Evolutionary conservation across 2,888 invertebrate genomes (phyloP), one percentile per base, ranked within the genome.

Genomic region (Fissipunctia ypsillon): DNA sequence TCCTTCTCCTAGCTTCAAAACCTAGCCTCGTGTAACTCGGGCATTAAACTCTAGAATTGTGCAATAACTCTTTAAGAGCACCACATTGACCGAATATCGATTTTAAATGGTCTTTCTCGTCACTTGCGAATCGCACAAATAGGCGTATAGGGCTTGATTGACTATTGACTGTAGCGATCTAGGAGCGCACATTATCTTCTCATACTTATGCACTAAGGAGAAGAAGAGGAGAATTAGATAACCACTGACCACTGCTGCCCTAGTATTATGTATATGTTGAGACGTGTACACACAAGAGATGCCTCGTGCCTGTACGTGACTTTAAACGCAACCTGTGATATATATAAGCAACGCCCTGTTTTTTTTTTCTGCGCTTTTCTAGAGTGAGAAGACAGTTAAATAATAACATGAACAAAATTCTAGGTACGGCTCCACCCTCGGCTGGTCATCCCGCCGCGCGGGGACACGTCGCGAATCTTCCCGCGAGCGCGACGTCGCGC

Each of bases 401-500:
- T 48, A 48, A n/a, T n/a, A n/a, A n/a, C 22, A n/a, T n/a, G n/a
- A 12, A 50, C 50, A 22, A 48, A 48, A 48, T 48, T n/a, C 10
- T 52, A 56, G 96, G 79, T 96, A 96, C 86, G 95, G 94, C 16
- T 90, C 94, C 3, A 96, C 96, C 0, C 87, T 96, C 7, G 91
- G 93, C 54, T 95, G 95, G 93, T 90, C 95, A 25, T 88, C 88
- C 84, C 94, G 72, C 79, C 89, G 59, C 89, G 92, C n/a, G 87
- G 93, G 3, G 65, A 88, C 56, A 87, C 31, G 91, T 85, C 45
- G 73, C 76, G 69, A 31, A 12, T 60, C 52, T 5, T 66, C 93
- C n/a, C 89, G 88, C 9, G 64, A 50, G 19, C 77, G 92, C 1
- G 91, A 91, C 25, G 64, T 75, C 14, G 86, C 89, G 45, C 88